phyloP scores from a whole-genome alignment of 2,888 invertebrate genomes.

The Melipona bicolor region DNA sequence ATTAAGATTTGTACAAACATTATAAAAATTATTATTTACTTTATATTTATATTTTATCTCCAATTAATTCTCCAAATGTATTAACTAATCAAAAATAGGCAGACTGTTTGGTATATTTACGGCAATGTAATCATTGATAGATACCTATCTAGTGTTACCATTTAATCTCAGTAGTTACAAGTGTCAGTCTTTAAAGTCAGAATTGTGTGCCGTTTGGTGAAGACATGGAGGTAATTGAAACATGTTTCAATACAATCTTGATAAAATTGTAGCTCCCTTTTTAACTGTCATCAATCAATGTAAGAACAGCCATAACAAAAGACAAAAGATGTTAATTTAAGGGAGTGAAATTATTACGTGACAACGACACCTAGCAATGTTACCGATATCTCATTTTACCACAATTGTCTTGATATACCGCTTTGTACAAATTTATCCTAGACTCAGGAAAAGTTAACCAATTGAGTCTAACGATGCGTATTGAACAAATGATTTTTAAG shows the following conservation, averaged over 20 bases:
- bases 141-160: conserved; percentile 10
- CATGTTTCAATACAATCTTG: conserved; percentile 16
- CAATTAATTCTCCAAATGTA: neutral
- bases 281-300: conserved; percentile 41
- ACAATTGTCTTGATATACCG: conserved; percentile 21
- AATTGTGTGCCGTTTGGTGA: conserved; percentile 28
- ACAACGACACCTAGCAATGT: conserved; percentile 33
- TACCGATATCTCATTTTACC: conserved; percentile 22
- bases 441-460: conserved; percentile 1
- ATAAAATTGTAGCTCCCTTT: conserved; percentile 10
- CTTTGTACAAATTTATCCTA: conserved; percentile 7
- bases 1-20: neutral
- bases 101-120: neutral
- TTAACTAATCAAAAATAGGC: neutral
- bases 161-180: conserved; percentile 45
- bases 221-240: conserved; percentile 48
- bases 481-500: conserved; percentile 1
- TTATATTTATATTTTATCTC: neutral
- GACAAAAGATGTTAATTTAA: neutral
- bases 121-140: neutral
- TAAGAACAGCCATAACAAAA: conserved; percentile 1
- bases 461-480: neutral
- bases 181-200: conserved; percentile 49
- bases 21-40: neutral
- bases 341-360: conserved; percentile 5